Percentiles rank a stretch among this genome's conserved stretches.
These are phyloP conservation scores for Leiothrix lutea DNA, from an alignment of 2,113 vertebrate species.

Conservation along the genomic window DNA sequence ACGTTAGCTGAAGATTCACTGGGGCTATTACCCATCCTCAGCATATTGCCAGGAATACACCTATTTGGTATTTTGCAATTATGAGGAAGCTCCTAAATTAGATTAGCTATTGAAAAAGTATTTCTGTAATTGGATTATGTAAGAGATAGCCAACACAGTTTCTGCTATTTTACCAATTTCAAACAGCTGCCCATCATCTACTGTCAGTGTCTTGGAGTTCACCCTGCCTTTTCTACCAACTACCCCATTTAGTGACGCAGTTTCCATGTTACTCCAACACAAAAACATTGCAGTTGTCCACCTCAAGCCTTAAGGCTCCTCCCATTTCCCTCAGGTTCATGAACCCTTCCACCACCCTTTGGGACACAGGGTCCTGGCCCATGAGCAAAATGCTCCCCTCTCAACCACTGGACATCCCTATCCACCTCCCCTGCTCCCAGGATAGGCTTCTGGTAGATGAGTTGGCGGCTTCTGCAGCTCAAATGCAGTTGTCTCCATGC, in stretches of 20 bases:
- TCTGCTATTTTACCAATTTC: not conserved
- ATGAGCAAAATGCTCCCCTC: not conserved
- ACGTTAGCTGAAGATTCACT: accelerated
- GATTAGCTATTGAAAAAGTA: not conserved
- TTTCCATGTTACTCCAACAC: accelerated
- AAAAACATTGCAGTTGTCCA: accelerated
- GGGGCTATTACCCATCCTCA: not conserved
- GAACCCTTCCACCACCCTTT: accelerated
- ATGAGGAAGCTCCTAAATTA: not conserved
- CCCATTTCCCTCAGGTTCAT: not conserved
- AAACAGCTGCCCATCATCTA: not conserved
- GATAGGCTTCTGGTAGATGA: accelerated
- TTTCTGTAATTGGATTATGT: not conserved
- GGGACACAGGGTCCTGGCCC: not conserved
- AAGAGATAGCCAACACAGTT: not conserved
- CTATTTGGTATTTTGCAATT: not conserved
- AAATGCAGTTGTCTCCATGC: accelerated
- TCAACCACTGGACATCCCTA: not conserved
- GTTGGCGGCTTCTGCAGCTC: not conserved
- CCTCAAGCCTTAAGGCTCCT: not conserved
- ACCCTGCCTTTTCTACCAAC: not conserved
- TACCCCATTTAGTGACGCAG: accelerated
- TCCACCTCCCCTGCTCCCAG: not conserved
- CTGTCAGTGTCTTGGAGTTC: accelerated
- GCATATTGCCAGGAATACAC: not conserved